Base-by-base conservation (phyloP, 2,797 vertebrate genomes). In the Perodicticus potto region DNA sequence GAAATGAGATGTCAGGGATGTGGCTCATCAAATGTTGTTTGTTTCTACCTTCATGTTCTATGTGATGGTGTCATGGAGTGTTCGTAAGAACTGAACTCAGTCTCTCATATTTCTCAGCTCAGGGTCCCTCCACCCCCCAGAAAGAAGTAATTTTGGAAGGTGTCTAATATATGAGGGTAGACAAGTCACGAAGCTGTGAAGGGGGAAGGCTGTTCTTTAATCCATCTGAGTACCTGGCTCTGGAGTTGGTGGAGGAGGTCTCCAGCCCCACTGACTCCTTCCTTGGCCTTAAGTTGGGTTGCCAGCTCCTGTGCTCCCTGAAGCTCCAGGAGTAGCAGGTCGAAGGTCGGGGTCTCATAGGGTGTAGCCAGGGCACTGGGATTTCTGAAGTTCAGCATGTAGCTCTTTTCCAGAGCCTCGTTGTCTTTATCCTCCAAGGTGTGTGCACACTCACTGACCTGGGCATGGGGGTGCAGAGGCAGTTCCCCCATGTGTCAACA, bases 191-290 rank as follows among this genome's bases (percentile, higher is more conserved):
- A 55, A n/a, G 16, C 40, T 69, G 2, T 34, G 43, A 37, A 74
- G 49, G 1, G 10, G 32, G 32, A 78, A 45, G 1, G 57, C 17
- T 37, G 9, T 70, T 82, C 57, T 57, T 96, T 81, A 32, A 73
- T 59, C 9, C 22, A 17, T 40, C 12, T 34, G 40, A 49, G 17
- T 34, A 95, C 93, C 73, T 92, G 83, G 14, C 40, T 55, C 76
- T 89, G 76, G n/a, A 97, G 86, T 59, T 94, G 61, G 27, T 87
- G 67, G n/a, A 96, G 57, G 29, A 94, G 67, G 0, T 32, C 29
- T 0, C 1, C 3, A 34, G 25, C 43, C 6, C 10, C 69, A 45
- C 4, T 59, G 25, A 67, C 20, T 55, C 20, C 74, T 77, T 19
- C 61, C 2, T 72, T 83, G 63, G 49, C 11, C 37, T 65, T 91